Evolutionary conservation across 2,888 invertebrate species (phyloP), one percentile per base, ranked within the genome.

Genomic region (Plusia festucae): DNA sequence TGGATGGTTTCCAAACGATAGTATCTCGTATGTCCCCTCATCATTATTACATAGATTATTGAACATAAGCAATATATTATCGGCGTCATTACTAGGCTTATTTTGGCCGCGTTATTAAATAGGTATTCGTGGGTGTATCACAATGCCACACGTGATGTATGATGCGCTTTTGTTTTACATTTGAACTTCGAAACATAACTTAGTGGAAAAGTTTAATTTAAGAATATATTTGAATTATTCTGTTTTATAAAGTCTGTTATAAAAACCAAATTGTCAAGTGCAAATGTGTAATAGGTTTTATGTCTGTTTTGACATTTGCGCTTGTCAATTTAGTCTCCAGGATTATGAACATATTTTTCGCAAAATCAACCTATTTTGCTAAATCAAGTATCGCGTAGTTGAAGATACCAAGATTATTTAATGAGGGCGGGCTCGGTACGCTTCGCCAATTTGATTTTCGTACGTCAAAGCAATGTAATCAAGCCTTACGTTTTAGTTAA

Each of bases 1-100:
- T 81, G 83, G 82, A 58, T 22, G 49, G 60, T 73, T 75, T 82
- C 81, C 84, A 81, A 71, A 60, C 58, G 66, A 59, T 76, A 63
- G 59, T 68, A 67, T 64, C 53, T 65, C 60, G 62, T 62, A 60
- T 61, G 66, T 75, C 78, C 73, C 73, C 64, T 61, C 34, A 60
- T 73, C 56, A 20, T 34, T 66, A 66, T 73, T 65, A 58, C 44
- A 60, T 72, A 55, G 61, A 64, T 62, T 72, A 68, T 53, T 18
- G 20, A 30, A 34, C 51, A 59, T 55, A 62, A 22, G 34, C 58
- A 63, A 40, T 44, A 40, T 18, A 68, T 76, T 52, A 67, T 63
- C 60, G 18, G 30, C 27, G 51, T 24, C 65, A n/a, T 65, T 68
- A 62, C 65, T 58, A 34, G 16, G 20, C 44, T 68, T 74, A 76